Conservation (phyloP, 2,888 invertebrate species). For the Tiliacea citrago region DNA sequence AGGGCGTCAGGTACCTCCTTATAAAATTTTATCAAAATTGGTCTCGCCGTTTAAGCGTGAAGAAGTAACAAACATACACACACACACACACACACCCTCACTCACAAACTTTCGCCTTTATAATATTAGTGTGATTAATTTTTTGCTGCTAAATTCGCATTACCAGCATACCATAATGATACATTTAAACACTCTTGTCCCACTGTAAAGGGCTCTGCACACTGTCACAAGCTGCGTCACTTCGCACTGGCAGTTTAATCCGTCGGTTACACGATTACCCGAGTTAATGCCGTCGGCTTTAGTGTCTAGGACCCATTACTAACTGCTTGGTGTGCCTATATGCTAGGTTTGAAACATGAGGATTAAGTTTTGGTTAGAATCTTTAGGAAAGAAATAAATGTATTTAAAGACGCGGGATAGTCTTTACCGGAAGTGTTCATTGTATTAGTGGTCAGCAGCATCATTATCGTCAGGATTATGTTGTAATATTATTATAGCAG, state of each 20-base stretch:
- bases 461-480: too few relatives aligned
- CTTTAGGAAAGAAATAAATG: background rate
- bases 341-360: background rate
- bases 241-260: conserved; percentile 35
- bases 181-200: conserved; percentile 16
- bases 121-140: too few relatives aligned
- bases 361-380: background rate
- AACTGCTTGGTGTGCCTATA: background rate
- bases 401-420: too few relatives aligned
- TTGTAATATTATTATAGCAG: too few relatives aligned
- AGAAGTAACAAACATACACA: too few relatives aligned
- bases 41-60: too few relatives aligned
- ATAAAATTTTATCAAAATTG: too few relatives aligned
- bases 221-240: conserved; percentile 45
- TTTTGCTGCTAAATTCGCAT: background rate
- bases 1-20: too few relatives aligned
- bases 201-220: conserved; percentile 33
- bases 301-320: conserved; percentile 26
- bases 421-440: too few relatives aligned
- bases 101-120: too few relatives aligned
- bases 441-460: too few relatives aligned
- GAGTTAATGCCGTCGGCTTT: conserved; percentile 43
- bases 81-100: too few relatives aligned
- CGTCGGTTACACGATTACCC: conserved; percentile 33
- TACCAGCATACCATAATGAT: conserved; percentile 10